phyloP scores from a whole-genome alignment of 37 sponge, comb jelly and placozoan species.

The Chondrosia reniformis region DNA sequence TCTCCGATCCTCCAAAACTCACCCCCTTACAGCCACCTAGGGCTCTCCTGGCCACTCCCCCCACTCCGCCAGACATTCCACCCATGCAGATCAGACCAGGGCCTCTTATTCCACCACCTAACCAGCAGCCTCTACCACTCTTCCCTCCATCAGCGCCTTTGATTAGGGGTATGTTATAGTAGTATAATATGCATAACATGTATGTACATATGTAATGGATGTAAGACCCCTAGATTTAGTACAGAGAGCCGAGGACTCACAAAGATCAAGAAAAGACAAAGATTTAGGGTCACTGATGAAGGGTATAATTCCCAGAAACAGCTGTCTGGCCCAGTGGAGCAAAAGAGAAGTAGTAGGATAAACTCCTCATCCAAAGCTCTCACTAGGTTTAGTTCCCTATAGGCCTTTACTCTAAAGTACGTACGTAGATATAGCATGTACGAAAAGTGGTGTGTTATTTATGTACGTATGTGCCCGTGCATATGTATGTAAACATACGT shows the following conservation, averaged over 20 bases:
- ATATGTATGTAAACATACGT: not conserved
- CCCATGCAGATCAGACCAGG: conserved; percentile 3
- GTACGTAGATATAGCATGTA: not conserved
- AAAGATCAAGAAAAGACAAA: too few species aligned
- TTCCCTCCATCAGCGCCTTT: not conserved
- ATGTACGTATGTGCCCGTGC: not conserved
- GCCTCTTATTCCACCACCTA: not conserved
- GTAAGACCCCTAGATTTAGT: too few species aligned
- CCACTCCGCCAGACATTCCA: conserved; percentile 2
- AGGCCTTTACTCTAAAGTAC: not conserved
- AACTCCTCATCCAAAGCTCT: too few species aligned
- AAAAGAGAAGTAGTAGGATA: too few species aligned
- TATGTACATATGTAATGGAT: too few species aligned
- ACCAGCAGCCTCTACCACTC: not conserved
- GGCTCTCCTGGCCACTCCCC: not conserved
- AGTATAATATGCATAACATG: too few species aligned
- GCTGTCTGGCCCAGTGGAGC: too few species aligned
- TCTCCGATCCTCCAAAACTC: conserved; percentile 15
- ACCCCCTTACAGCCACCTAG: conserved; percentile 12
- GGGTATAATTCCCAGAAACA: too few species aligned
- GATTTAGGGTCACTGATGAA: too few species aligned
- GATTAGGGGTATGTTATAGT: too few species aligned
- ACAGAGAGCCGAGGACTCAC: too few species aligned
- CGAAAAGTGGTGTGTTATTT: not conserved
- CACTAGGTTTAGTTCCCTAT: too few species aligned